Evolutionary conservation across 2,797 vertebrate genomes (phyloP), one percentile per base, ranked within the genome.

Genomic region (Masticophis lateralis): DNA sequence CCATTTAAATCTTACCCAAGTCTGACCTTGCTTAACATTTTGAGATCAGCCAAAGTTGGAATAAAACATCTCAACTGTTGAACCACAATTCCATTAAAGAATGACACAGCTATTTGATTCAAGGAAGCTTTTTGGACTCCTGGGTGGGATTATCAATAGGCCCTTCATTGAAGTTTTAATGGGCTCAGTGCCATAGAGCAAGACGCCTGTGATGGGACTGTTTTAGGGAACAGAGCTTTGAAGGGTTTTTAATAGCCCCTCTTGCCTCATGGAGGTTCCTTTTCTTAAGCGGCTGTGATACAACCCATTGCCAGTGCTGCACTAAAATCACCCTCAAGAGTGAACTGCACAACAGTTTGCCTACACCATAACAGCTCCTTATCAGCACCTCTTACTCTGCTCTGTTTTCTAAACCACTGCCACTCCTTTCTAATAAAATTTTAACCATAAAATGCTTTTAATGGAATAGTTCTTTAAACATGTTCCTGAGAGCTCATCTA

Each of bases 361-460:
- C 56, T 83, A 28, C 32, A 56, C 79, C 37, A 32, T 79, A 79
- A 92, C 22, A 90, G 89, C 16, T 53, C 90, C 56, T 90, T 69
- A 86, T 86, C 74, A 87, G 51, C 43, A 51, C 59, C 56, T 53
- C 92, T 86, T 43, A 53, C n/a, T 90, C 51, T 60, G 55, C 28
- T 89, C 55, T 93, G 51, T 93, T 93, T 93, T 66, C 88, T 59
- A 90, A 63, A 57, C n/a, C 32, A 59, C n/a, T 60, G 47, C 88
- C 57, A 86, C 90, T 86, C 51, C 37, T 28, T 90, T 32, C 89
- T 93, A n/a, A 37, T 89, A 92, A 92, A 93, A 63, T 86, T 86
- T 32, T 43, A 86, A 89, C 56, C 86, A 25, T 90, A 56, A 86
- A 90, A 86, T 13, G 25, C 86, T 61, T 7, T 47, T 55, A 92